Evolutionary conservation across 2,797 vertebrate genomes (phyloP), one percentile per base, ranked within the genome.

Genomic region (Melopsittacus undulatus): DNA sequence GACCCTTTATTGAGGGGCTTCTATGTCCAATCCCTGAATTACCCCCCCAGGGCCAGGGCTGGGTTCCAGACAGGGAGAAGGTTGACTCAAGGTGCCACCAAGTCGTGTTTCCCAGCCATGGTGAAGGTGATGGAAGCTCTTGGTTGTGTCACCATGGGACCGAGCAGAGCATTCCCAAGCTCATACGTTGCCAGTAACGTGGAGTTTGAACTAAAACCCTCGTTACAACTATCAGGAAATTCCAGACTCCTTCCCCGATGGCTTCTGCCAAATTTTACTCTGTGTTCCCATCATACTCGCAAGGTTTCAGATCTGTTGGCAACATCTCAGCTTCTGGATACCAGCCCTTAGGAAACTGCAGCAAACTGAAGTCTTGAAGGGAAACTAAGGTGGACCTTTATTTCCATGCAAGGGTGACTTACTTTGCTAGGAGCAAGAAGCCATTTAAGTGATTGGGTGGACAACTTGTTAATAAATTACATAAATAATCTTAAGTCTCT

Each of bases 161-260:
- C 0, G 1, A 66, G 46, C 24, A 80, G 38, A 92, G 24, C 43
- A 4, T 57, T 84, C 43, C 56, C n/a, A 23, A 36, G 18, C 27
- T 64, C 8, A 2, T 34, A 48, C 46, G 54, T 87, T 2, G 0
- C n/a, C 0, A 0, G 34, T 62, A 38, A 12, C 3, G 8, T 12
- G 59, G 63, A 76, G 40, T 23, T 51, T 54, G 59, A 79, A 70
- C 42, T 26, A 40, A 57, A 85, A 32, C 10, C 36, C n/a, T 16
- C 2, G 21, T 34, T 52, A 45, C 10, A 43, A 79, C 80, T 46
- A 34, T 0, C 1, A 1, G 82, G 84, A 77, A 91, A 64, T 52
- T 42, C 14, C 23, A 46, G 59, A 56, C 48, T 74, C 12, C 12
- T 70, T 78, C 61, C 54, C 67, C 13, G 7, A 18, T 82, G 84